Conservation (phyloP, 2,888 invertebrate species). For the Spisula solida region DNA sequence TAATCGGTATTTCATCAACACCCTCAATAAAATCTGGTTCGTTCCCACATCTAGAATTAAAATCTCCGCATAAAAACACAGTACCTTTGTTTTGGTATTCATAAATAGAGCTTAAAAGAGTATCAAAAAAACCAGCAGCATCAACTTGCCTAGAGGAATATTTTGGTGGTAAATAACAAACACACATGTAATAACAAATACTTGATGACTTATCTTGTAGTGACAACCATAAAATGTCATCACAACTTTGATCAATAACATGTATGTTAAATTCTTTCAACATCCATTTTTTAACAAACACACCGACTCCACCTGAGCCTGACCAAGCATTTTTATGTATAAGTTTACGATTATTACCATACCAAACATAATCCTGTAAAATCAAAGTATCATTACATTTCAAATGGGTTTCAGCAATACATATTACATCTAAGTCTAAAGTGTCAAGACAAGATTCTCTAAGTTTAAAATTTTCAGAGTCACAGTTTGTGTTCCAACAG, state of each 20-base stretch:
- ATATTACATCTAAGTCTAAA: not conserved
- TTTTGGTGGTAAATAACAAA: constrained; percentile 35
- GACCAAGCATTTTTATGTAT: constrained; percentile 29
- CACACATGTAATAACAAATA: constrained; percentile 26
- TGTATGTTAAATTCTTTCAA: not conserved
- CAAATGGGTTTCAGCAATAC: constrained; percentile 18
- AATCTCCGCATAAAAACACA: constrained; percentile 29
- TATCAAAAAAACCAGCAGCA: constrained; percentile 21
- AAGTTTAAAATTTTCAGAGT: not conserved
- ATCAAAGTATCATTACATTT: not conserved
- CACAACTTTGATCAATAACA: constrained; percentile 16
- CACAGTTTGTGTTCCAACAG: not conserved
- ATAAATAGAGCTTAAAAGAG: constrained; percentile 27
- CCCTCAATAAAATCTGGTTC: constrained; percentile 34
- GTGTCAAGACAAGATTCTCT: constrained; percentile 29
- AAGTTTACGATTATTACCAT: constrained; percentile 27
- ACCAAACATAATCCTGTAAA: constrained; percentile 25
- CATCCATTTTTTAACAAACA: constrained; percentile 26
- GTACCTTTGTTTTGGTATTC: constrained; percentile 29
- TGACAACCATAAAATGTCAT: not conserved
- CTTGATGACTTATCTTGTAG: not conserved
- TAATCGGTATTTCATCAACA: constrained; percentile 12
- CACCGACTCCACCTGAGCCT: constrained; percentile 31
- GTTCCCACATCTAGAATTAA: constrained; percentile 28
- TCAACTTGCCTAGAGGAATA: constrained; percentile 31